Evolutionary conservation across 92 coral and sea anemone genomes (phyloP).

Genomic region (Pocillopora grandis): DNA sequence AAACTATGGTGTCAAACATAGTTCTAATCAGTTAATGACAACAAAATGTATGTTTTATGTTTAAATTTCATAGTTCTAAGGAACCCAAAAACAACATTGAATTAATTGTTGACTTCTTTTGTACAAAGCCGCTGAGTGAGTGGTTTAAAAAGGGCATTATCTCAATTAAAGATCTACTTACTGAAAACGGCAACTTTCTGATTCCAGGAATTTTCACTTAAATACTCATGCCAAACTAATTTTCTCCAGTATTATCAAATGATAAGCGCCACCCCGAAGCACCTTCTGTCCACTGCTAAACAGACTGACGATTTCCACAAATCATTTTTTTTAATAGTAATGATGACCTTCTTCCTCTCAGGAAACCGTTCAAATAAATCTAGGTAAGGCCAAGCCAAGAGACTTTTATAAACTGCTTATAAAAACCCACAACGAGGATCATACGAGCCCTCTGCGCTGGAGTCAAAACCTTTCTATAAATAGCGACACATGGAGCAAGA

Average conservation of each 20-base stretch:
- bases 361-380: slow-evolving; percentile 11
- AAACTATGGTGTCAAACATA: too few relatives aligned
- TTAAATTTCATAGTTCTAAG: too few relatives aligned
- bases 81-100: too few relatives aligned
- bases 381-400: slow-evolving; percentile 15
- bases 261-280: neutral
- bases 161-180: neutral
- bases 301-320: neutral
- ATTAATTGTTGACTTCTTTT: too few relatives aligned
- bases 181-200: neutral
- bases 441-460: slow-evolving; percentile 20
- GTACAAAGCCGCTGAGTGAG: neutral
- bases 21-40: too few relatives aligned
- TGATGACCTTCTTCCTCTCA: neutral
- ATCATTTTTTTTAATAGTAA: neutral
- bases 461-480: slow-evolving; percentile 5
- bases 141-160: neutral
- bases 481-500: neutral
- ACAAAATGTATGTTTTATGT: too few relatives aligned
- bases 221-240: neutral
- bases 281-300: neutral
- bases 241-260: slow-evolving; percentile 1
- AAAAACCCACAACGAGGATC: slow-evolving; percentile 11
- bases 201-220: neutral
- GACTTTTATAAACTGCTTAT: slow-evolving; percentile 1